phyloP scores from a whole-genome alignment of 2,113 vertebrate genomes.

The Columba livia region DNA sequence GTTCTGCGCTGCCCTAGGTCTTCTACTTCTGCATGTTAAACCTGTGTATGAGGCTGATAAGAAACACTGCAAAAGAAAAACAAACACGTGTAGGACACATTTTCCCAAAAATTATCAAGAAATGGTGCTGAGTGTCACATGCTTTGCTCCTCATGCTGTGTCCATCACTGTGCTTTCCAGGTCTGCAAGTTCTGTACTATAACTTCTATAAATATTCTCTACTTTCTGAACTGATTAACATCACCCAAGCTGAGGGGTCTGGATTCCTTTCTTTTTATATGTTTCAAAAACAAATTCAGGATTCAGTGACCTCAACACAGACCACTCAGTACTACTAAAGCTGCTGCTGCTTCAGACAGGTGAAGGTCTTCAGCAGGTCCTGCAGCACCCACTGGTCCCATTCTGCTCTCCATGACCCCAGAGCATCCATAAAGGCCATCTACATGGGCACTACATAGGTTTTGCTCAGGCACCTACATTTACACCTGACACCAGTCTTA shows the following conservation, averaged over 20 bases:
- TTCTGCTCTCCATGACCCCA: neutral
- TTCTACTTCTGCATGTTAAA: neutral
- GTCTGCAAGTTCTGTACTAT: neutral
- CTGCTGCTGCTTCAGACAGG: neutral
- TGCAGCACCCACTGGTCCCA: neutral
- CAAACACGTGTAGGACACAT: neutral
- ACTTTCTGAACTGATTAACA: neutral
- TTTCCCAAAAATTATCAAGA: neutral
- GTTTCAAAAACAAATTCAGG: neutral
- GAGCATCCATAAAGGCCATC: neutral
- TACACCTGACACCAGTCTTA: neutral
- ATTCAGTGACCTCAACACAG: neutral
- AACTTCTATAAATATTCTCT: neutral
- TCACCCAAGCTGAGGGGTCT: neutral
- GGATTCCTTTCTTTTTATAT: neutral
- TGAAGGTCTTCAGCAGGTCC: neutral
- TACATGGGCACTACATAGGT: fast-evolving
- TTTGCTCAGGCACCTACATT: neutral
- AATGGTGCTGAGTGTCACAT: neutral
- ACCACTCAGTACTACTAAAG: neutral
- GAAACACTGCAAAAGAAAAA: neutral
- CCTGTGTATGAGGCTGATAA: fast-evolving
- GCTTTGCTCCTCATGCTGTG: neutral
- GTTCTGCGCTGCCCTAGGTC: neutral
- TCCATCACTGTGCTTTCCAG: neutral